These are phyloP conservation scores for Tenebrio molitor DNA, from an alignment of 1,140 invertebrate genomes.

Conservation along the genomic window DNA sequence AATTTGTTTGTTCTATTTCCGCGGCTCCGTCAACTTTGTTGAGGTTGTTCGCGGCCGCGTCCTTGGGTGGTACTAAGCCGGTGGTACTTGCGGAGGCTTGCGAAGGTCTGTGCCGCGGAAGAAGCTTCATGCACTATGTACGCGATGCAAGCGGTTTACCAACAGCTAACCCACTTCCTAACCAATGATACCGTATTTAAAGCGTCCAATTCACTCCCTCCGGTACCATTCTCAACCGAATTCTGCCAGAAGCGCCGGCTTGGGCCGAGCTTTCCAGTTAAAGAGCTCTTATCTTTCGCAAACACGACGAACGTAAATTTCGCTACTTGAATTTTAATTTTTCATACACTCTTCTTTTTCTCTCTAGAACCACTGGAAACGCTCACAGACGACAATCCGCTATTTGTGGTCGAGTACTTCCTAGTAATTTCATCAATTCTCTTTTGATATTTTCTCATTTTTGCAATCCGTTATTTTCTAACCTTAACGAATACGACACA, in stretches of 20 bases:
- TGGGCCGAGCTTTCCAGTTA: not conserved
- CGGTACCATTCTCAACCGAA: slow-evolving; percentile 12
- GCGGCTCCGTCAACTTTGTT: slow-evolving; percentile 49
- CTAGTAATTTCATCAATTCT: slow-evolving; percentile 11
- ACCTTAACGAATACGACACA: slow-evolving; percentile 21
- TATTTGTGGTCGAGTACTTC: slow-evolving; percentile 14
- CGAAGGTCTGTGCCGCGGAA: slow-evolving; percentile 59
- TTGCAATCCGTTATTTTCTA: slow-evolving; percentile 12
- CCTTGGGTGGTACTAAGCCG: slow-evolving; percentile 55
- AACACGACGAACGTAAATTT: not conserved
- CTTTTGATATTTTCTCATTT: slow-evolving; percentile 10
- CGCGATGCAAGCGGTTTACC: slow-evolving; percentile 55
- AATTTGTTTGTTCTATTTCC: slow-evolving; percentile 46
- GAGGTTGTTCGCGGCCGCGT: slow-evolving; percentile 39
- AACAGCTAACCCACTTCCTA: slow-evolving; percentile 65
- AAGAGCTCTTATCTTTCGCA: not conserved
- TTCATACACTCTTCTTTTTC: not conserved
- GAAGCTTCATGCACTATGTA: slow-evolving; percentile 62
- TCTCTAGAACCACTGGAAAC: not conserved
- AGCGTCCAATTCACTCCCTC: slow-evolving; percentile 55
- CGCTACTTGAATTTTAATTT: no score
- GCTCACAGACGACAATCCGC: not conserved
- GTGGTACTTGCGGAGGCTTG: slow-evolving; percentile 59
- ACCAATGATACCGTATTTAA: slow-evolving; percentile 62
- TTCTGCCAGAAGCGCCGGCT: slow-evolving; percentile 19